Percentiles rank a stretch among this genome's conserved stretches.
These are phyloP conservation scores for Drosophila kikkawai DNA, from an alignment of 1,140 invertebrate genomes.

Conservation along the genomic window DNA sequence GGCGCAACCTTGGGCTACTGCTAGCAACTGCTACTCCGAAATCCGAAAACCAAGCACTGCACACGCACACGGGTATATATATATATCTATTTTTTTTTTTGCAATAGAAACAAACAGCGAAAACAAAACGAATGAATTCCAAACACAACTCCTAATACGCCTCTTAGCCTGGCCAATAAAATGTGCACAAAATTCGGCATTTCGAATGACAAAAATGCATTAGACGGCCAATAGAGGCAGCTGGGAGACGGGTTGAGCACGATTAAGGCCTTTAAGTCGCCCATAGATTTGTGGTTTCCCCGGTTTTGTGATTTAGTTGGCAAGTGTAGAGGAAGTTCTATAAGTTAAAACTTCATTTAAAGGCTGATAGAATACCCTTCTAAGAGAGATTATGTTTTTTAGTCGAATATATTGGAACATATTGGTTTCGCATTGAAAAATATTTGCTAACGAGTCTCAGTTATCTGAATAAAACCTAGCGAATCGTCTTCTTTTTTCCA, in stretches of 20 bases:
- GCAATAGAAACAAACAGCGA: slow-evolving; percentile 41
- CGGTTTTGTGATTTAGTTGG: background rate
- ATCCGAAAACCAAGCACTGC: slow-evolving; percentile 44
- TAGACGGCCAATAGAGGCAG: slow-evolving; percentile 18
- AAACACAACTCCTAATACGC: slow-evolving; percentile 29
- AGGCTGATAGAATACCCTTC: background rate
- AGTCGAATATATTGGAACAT: background rate
- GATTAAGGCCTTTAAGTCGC: slow-evolving; percentile 23
- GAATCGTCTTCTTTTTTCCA: too few species aligned
- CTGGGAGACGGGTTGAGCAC: slow-evolving; percentile 21
- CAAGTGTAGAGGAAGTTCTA: background rate
- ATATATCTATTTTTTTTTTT: slow-evolving; percentile 4
- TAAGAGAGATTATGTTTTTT: background rate
- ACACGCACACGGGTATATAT: slow-evolving; percentile 7
- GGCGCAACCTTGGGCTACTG: slow-evolving; percentile 72
- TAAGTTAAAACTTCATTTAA: too few species aligned
- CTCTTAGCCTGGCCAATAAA: slow-evolving; percentile 60
- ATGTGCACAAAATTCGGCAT: slow-evolving; percentile 59
- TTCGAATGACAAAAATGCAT: slow-evolving; percentile 64
- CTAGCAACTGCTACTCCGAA: slow-evolving; percentile 24
- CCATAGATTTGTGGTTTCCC: slow-evolving; percentile 26
- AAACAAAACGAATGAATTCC: slow-evolving; percentile 34
- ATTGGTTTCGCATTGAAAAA: background rate
- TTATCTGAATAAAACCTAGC: too few species aligned
- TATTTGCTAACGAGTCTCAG: too few species aligned